Conservation (phyloP, 2,888 invertebrate species). For the Antheraea yamamai region DNA sequence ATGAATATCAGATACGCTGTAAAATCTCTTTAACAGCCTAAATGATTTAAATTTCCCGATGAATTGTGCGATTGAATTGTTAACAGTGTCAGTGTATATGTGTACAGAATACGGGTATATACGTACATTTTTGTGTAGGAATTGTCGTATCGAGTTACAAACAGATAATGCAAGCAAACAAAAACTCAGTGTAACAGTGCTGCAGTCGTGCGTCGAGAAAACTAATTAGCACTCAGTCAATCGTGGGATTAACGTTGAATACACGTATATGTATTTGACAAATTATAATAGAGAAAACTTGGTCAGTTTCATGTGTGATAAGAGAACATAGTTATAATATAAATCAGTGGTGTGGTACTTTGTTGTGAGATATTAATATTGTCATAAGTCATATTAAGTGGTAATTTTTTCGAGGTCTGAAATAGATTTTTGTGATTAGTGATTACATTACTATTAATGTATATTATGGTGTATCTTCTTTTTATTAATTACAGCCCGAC, state of each 20-base stretch:
- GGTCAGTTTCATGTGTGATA: background rate
- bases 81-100: slow-evolving; percentile 1
- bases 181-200: slow-evolving; percentile 42
- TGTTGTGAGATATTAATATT: background rate
- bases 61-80: background rate
- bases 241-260: slow-evolving; percentile 20
- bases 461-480: too few species aligned
- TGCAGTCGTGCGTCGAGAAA: slow-evolving; percentile 29
- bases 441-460: too few species aligned
- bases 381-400: background rate
- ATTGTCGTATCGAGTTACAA: slow-evolving; percentile 49
- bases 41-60: too few species aligned
- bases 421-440: too few species aligned
- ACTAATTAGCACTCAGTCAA: slow-evolving; percentile 26
- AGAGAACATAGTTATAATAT: background rate
- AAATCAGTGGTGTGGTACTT: background rate
- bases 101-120: background rate
- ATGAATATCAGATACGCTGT: too few species aligned
- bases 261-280: background rate
- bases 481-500: too few species aligned
- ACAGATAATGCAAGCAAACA: slow-evolving; percentile 57
- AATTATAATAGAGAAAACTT: background rate
- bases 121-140: slow-evolving; percentile 7
- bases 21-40: too few species aligned
- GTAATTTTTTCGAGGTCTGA: background rate